phyloP scores from a whole-genome alignment of 2,113 vertebrate genomes.

The Chaetops frenatus region DNA sequence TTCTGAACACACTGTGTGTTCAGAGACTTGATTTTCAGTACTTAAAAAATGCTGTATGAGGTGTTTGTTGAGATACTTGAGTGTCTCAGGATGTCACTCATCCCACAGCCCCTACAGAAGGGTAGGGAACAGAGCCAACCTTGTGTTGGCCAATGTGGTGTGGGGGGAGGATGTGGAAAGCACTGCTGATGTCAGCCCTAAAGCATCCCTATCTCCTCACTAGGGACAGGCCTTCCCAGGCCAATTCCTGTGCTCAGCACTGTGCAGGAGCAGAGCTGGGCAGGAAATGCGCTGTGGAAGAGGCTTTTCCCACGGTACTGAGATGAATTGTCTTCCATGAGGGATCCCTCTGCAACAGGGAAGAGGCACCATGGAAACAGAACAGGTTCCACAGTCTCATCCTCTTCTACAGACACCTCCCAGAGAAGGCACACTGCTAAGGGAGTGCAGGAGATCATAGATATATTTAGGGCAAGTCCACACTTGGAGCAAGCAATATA shows the following conservation, averaged over 20 bases:
- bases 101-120: not conserved
- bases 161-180: not conserved
- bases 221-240: not conserved
- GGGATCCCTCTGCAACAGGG: not conserved
- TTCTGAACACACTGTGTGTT: not conserved
- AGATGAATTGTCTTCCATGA: not conserved
- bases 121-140: not conserved
- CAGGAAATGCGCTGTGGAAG: not conserved
- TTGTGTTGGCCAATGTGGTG: accelerated
- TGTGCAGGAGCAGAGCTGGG: not conserved
- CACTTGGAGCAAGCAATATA: not conserved
- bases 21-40: not conserved
- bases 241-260: not conserved
- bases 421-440: not conserved
- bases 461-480: not conserved
- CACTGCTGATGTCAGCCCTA: constrained; percentile 36
- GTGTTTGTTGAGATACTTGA: not conserved
- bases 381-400: not conserved
- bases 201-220: not conserved
- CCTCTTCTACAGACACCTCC: not conserved
- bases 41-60: not conserved
- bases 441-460: not conserved
- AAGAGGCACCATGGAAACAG: constrained; percentile 14
- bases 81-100: not conserved
- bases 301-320: constrained; percentile 15